phyloP scores from a whole-genome alignment of 1,140 invertebrate species.

The Panagrolaimus sp. region DNA sequence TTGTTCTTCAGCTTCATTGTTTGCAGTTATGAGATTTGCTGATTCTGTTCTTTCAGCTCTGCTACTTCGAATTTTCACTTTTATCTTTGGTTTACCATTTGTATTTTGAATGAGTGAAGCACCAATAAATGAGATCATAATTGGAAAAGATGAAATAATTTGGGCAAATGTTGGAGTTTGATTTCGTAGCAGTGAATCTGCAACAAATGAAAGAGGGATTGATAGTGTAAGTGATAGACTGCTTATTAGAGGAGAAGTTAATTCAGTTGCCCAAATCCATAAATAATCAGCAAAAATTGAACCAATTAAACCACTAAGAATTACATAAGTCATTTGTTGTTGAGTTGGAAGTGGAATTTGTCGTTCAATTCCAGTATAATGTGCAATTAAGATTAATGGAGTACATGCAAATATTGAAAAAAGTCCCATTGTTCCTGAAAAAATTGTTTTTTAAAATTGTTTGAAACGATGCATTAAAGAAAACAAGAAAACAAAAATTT shows the following conservation, averaged over 20 bases:
- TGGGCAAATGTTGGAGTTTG: conserved; percentile 34
- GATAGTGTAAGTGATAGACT: conserved; percentile 37
- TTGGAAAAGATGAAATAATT: conserved; percentile 37
- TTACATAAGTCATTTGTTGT: conserved; percentile 28
- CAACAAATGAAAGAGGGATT: conserved; percentile 43
- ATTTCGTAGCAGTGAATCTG: conserved; percentile 36
- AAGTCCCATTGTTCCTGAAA: conserved; percentile 41
- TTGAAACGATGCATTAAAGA: no score
- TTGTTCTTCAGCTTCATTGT: neutral
- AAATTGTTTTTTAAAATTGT: neutral
- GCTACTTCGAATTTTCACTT: neutral
- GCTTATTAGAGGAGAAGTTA: conserved; percentile 42
- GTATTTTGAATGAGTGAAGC: conserved; percentile 14
- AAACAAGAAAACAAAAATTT: no score
- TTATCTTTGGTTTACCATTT: neutral
- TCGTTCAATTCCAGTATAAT: conserved; percentile 25
- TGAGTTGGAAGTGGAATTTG: conserved; percentile 38
- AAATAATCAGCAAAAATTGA: conserved; percentile 45
- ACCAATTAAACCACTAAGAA: conserved; percentile 40
- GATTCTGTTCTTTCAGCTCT: neutral
- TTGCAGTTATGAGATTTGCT: conserved; percentile 1
- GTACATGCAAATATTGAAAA: conserved; percentile 45
- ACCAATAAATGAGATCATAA: conserved; percentile 30
- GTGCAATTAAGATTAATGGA: conserved; percentile 30
- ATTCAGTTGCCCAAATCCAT: conserved; percentile 44